Evolutionary conservation across 2,113 vertebrate genomes (phyloP).

Genomic region (Tragelaphus scriptus): DNA sequence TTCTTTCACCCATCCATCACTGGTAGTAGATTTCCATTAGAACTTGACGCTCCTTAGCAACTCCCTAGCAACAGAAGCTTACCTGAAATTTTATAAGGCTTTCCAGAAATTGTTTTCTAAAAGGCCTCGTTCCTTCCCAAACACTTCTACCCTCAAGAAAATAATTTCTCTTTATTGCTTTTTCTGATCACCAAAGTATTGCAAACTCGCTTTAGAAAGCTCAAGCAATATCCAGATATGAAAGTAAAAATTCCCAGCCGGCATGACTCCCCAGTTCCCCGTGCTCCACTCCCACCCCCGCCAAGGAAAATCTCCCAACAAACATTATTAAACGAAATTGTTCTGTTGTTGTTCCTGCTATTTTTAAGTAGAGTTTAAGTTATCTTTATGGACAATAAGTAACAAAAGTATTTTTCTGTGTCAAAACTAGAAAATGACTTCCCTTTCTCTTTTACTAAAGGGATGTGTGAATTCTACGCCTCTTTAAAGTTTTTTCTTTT

Average conservation of each 20-base stretch:
- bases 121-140: constrained; percentile 15
- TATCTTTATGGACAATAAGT: background rate
- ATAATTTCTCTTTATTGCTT: constrained; percentile 68
- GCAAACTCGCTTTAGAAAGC: constrained; percentile 41
- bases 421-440: background rate
- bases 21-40: background rate
- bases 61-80: constrained; percentile 33
- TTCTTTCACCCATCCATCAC: background rate
- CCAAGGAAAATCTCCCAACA: background rate
- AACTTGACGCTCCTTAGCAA: background rate
- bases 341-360: background rate
- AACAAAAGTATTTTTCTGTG: background rate
- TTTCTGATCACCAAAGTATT: constrained; percentile 42
- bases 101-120: constrained; percentile 55
- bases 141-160: constrained; percentile 47
- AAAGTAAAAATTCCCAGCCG: background rate
- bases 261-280: rapidly evolving
- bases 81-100: constrained; percentile 10
- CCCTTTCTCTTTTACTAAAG: background rate
- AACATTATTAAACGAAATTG: background rate
- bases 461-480: background rate
- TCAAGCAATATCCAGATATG: constrained; percentile 1
- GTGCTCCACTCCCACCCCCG: rapidly evolving
- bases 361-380: background rate
- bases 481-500: background rate